Percentiles rank a stretch among this genome's conserved stretches.
phyloP scores from a whole-genome alignment of 64 coral and sea anemone species.

The Actinia tenebrosa region DNA sequence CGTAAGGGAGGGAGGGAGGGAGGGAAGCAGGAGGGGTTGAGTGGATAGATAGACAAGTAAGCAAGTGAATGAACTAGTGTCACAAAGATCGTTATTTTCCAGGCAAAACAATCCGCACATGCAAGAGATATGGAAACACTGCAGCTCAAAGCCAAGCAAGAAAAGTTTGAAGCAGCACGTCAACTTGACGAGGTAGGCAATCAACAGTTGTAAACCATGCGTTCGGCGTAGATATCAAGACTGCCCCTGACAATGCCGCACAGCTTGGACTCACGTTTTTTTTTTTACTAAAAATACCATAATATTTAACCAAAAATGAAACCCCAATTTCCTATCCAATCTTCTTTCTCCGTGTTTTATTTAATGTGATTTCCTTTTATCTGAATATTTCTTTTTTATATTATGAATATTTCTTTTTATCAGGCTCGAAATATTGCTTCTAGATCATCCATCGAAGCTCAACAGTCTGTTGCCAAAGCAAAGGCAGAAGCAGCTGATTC shows the following conservation, averaged over 20 bases:
- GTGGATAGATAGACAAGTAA: neutral
- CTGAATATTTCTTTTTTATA: neutral
- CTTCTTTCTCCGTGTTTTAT: too few species aligned
- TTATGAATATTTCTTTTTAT: neutral
- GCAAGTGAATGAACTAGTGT: neutral
- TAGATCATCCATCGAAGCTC: constrained; percentile 62
- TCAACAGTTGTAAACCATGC: too few species aligned
- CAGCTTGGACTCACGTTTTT: too few species aligned
- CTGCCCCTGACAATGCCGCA: too few species aligned
- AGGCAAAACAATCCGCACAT: constrained; percentile 83
- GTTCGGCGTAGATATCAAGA: too few species aligned
- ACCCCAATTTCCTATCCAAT: too few species aligned
- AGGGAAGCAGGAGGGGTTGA: too few species aligned
- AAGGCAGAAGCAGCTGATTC: constrained; percentile 61
- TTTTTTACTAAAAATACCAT: too few species aligned
- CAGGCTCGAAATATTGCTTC: constrained; percentile 79
- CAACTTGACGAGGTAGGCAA: constrained; percentile 85
- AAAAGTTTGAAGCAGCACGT: constrained; percentile 81
- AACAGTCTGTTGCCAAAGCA: constrained; percentile 64
- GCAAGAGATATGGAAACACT: constrained; percentile 87
- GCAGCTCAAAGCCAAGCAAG: constrained; percentile 70
- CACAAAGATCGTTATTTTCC: neutral
- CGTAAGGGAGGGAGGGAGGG: too few species aligned
- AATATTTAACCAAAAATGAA: neutral
- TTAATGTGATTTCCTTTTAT: neutral